Percentiles rank a stretch among this genome's conserved stretches.
These are phyloP conservation scores for Ophioninae sp. DNA, from an alignment of 2,888 invertebrate genomes.

Conservation along the genomic window DNA sequence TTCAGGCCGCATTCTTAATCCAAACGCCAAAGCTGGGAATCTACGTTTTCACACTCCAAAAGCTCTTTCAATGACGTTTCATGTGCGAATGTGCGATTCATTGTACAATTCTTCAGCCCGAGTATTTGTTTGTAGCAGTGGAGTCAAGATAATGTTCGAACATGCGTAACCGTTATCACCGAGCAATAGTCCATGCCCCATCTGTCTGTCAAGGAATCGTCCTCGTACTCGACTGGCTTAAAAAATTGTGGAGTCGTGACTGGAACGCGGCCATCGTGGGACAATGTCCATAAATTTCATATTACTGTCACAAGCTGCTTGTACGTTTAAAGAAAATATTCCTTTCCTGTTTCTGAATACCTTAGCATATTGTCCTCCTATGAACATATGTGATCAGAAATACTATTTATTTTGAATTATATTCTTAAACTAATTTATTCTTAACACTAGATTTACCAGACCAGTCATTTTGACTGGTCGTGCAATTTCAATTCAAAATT, in stretches of 20 bases:
- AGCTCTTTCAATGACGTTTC: slow-evolving; percentile 24
- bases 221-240: slow-evolving; percentile 10
- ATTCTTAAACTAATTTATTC: background rate
- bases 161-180: slow-evolving; percentile 5
- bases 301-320: slow-evolving; percentile 44
- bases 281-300: slow-evolving; percentile 53
- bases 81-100: slow-evolving; percentile 13
- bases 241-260: slow-evolving; percentile 38
- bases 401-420: background rate
- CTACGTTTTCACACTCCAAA: slow-evolving; percentile 22
- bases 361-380: slow-evolving; percentile 57
- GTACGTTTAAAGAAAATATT: slow-evolving; percentile 52
- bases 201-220: slow-evolving; percentile 2
- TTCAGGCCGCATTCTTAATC: slow-evolving; percentile 4
- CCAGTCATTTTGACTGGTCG: too few relatives aligned
- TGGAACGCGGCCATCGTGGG: background rate
- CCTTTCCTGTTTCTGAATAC: slow-evolving; percentile 52
- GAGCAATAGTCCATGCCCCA: background rate
- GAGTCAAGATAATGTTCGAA: background rate
- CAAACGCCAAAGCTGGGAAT: slow-evolving; percentile 12
- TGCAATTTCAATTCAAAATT: too few relatives aligned
- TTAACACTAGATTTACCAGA: too few relatives aligned
- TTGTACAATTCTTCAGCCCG: slow-evolving; percentile 15
- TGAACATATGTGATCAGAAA: background rate
- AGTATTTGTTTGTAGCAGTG: slow-evolving; percentile 10